These are phyloP conservation scores for Atta colombica DNA, from an alignment of 1,140 invertebrate genomes.

Conservation along the genomic window DNA sequence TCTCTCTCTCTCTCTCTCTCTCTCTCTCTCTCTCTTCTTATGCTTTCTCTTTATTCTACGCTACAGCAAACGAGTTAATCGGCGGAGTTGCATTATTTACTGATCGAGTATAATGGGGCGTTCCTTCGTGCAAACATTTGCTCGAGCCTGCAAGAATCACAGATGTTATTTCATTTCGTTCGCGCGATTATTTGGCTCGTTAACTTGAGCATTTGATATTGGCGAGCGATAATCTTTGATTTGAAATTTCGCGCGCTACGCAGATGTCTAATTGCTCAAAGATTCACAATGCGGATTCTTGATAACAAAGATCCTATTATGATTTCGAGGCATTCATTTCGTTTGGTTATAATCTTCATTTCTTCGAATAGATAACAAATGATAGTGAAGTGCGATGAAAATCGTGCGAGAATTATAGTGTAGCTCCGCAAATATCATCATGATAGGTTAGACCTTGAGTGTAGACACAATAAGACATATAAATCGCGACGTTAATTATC, in stretches of 20 bases:
- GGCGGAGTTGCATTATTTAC: constrained; percentile 81
- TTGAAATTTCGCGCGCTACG: constrained; percentile 55
- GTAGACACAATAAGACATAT: background rate
- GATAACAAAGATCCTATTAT: background rate
- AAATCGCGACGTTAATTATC: constrained; percentile 25
- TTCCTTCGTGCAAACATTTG: constrained; percentile 73
- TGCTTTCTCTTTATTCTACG: constrained; percentile 17
- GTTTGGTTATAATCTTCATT: background rate
- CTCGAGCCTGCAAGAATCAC: constrained; percentile 63
- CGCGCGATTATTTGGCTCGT: constrained; percentile 69
- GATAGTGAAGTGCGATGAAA: background rate
- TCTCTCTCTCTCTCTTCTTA: background rate
- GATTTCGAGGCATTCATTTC: background rate
- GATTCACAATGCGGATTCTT: background rate
- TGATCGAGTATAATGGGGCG: constrained; percentile 75
- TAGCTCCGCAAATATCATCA: background rate
- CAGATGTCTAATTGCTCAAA: constrained; percentile 51
- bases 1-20: background rate
- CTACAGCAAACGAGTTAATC: constrained; percentile 75
- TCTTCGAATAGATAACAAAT: background rate
- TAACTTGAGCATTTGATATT: constrained; percentile 54
- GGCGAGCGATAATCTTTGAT: constrained; percentile 57
- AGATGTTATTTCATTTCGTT: constrained; percentile 57
- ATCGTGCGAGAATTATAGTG: background rate
- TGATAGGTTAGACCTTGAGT: background rate